Evolutionary conservation across 2,888 invertebrate species (phyloP).

Genomic region (Nymphalis c-album): DNA sequence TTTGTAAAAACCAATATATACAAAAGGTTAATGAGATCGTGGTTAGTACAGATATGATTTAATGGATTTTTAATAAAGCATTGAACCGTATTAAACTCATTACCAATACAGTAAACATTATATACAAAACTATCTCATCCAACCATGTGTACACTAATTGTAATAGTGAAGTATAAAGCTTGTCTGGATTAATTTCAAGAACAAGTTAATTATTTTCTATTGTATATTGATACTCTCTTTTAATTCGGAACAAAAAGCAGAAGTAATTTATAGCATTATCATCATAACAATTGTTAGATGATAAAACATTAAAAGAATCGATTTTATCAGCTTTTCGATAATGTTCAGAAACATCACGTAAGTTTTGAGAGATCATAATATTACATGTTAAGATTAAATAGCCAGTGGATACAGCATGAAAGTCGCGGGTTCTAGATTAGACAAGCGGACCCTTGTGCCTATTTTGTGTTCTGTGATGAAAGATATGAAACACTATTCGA

Average conservation of each 20-base stretch:
- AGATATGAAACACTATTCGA: too few species aligned
- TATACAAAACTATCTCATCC: too few species aligned
- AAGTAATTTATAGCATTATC: slow-evolving; percentile 54
- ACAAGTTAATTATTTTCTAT: not conserved
- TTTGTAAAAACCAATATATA: not conserved
- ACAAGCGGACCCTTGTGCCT: too few species aligned
- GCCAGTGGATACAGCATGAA: not conserved
- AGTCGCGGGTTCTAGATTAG: too few species aligned
- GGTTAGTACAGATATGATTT: not conserved
- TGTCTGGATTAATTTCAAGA: slow-evolving; percentile 4
- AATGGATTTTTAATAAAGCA: not conserved
- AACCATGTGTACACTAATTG: too few species aligned
- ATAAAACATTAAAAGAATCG: slow-evolving; percentile 74
- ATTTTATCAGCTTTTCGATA: slow-evolving; percentile 65
- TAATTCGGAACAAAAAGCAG: slow-evolving; percentile 28
- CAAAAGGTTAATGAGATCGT: not conserved
- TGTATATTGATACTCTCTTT: not conserved
- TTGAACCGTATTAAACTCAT: not conserved
- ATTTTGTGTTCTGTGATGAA: too few species aligned
- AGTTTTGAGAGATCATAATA: slow-evolving; percentile 33
- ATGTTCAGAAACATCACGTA: slow-evolving; percentile 74
- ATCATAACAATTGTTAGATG: slow-evolving; percentile 68
- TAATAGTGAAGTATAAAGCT: not conserved
- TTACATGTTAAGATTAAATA: not conserved
- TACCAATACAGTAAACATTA: not conserved